phyloP scores from a whole-genome alignment of 2,888 invertebrate genomes.

The Encarsia formosa region DNA sequence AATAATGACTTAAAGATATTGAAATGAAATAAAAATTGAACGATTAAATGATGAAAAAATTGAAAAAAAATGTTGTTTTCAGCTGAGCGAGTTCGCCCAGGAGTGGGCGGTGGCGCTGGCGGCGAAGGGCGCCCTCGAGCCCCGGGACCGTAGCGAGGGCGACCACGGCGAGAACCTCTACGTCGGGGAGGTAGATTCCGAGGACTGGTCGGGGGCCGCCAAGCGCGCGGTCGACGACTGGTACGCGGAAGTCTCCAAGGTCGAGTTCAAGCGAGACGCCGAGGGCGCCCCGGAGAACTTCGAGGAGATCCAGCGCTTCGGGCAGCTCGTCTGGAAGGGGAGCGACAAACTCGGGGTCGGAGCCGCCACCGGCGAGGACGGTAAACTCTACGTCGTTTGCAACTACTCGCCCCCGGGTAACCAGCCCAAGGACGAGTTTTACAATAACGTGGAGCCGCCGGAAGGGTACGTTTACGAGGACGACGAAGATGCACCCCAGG shows the following conservation, averaged over 20 bases:
- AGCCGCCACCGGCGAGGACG: constrained; percentile 47
- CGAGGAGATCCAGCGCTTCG: constrained; percentile 53
- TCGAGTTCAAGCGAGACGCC: constrained; percentile 39
- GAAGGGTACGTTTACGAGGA: constrained; percentile 12
- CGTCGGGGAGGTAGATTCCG: constrained; percentile 25
- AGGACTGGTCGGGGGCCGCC: constrained; percentile 31
- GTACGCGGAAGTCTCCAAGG: constrained; percentile 38
- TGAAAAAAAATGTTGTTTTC: not conserved
- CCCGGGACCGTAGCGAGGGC: constrained; percentile 32
- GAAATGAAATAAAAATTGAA: not conserved
- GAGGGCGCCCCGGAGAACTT: constrained; percentile 25
- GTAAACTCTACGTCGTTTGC: constrained; percentile 53
- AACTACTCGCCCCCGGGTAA: constrained; percentile 58
- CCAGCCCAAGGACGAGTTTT: constrained; percentile 38
- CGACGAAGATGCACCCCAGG: no score
- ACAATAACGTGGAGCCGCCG: constrained; percentile 28
- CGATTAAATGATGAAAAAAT: not conserved
- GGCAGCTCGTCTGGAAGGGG: constrained; percentile 58
- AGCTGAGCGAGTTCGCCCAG: constrained; percentile 41
- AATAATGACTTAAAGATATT: no score
- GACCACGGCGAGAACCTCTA: constrained; percentile 42
- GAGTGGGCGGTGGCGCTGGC: constrained; percentile 40
- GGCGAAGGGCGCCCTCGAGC: constrained; percentile 29
- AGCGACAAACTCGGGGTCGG: constrained; percentile 55
- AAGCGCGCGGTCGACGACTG: constrained; percentile 40